These are phyloP conservation scores for Melitaea athalia DNA, from an alignment of 2,888 invertebrate genomes.

Conservation along the genomic window DNA sequence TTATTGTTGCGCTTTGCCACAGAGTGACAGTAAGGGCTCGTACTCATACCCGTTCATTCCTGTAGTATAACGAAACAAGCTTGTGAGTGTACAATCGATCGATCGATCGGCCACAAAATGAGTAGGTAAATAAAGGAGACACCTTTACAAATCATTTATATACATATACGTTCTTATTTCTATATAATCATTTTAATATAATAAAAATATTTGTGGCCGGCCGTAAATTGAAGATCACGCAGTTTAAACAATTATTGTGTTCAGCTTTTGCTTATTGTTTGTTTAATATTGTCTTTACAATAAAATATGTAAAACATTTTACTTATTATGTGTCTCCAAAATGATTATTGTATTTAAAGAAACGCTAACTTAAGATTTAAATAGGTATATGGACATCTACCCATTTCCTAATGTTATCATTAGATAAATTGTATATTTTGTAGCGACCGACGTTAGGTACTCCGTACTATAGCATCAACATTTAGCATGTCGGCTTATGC, in stretches of 20 bases:
- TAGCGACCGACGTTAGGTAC: neutral
- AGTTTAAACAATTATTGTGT: constrained; percentile 15
- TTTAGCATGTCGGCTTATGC: constrained; percentile 37
- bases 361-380: neutral
- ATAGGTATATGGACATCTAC: constrained; percentile 7
- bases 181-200: too few relatives aligned
- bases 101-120: constrained; percentile 33
- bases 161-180: too few relatives aligned
- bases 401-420: neutral
- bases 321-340: too few relatives aligned
- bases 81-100: constrained; percentile 34
- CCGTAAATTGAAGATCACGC: constrained; percentile 23
- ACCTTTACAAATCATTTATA: too few relatives aligned
- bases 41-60: constrained; percentile 36
- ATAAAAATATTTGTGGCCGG: constrained; percentile 27
- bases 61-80: constrained; percentile 43
- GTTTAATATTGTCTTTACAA: neutral
- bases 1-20: constrained; percentile 47
- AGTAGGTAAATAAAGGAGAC: neutral
- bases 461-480: constrained; percentile 20
- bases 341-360: neutral
- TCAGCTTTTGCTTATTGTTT: constrained; percentile 21
- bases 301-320: neutral
- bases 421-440: constrained; percentile 1
- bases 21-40: constrained; percentile 47